phyloP scores from a whole-genome alignment of 2,888 invertebrate genomes.

The Temnothorax unifasciatus region DNA sequence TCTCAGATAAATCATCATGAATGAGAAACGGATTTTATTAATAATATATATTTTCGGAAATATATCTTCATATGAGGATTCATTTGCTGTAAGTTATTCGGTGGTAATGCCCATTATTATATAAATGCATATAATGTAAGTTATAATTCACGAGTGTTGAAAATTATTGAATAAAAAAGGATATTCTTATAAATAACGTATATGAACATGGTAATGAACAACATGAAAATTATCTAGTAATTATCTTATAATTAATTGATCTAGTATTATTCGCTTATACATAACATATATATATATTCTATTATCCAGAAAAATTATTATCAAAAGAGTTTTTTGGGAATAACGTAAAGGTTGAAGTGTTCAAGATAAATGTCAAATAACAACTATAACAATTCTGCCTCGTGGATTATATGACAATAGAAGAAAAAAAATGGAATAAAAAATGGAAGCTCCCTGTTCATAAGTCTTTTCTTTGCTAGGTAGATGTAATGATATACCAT shows the following conservation, averaged over 20 bases:
- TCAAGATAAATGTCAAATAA: slow-evolving; percentile 9
- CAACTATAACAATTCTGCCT: slow-evolving; percentile 27
- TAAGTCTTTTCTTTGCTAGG: slow-evolving; percentile 67
- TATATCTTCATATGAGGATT: neutral
- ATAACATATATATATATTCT: neutral
- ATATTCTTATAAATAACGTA: neutral
- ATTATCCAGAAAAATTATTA: neutral
- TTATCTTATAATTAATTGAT: slow-evolving; percentile 2
- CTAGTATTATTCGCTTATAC: neutral
- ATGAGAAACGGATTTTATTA: neutral
- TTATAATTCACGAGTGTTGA: slow-evolving; percentile 20
- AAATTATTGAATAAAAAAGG: neutral
- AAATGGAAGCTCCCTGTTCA: slow-evolving; percentile 59
- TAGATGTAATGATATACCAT: slow-evolving; percentile 73
- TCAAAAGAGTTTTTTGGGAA: neutral
- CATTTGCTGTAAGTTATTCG: slow-evolving; percentile 12
- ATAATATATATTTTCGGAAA: neutral
- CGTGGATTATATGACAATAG: slow-evolving; percentile 48
- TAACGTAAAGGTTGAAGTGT: neutral
- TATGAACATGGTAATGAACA: neutral
- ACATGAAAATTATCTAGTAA: slow-evolving; percentile 10
- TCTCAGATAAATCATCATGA: neutral
- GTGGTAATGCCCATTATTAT: slow-evolving; percentile 66
- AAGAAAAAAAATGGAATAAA: slow-evolving; percentile 58
- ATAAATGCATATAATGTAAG: slow-evolving; percentile 58